Evolutionary conservation across 2,888 invertebrate species (phyloP).

Genomic region (Archips xylosteana): DNA sequence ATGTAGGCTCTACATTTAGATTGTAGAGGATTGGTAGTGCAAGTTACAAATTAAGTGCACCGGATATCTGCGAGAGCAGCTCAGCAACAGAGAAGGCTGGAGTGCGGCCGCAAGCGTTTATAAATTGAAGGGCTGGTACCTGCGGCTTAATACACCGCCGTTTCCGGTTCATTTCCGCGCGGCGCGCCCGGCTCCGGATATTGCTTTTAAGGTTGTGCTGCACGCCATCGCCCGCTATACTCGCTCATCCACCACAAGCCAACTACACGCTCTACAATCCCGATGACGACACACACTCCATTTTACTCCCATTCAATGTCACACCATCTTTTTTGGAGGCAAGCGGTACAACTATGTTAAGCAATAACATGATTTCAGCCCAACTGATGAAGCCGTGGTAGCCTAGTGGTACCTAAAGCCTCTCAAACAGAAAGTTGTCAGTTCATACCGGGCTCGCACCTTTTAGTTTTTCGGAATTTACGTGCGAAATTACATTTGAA

Average conservation of each 20-base stretch:
- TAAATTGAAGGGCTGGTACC: slow-evolving; percentile 86
- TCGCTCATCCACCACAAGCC: slow-evolving; percentile 54
- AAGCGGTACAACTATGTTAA: not conserved
- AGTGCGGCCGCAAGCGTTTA: slow-evolving; percentile 80
- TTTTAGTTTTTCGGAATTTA: no score
- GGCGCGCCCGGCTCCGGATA: slow-evolving; percentile 85
- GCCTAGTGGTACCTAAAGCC: no score
- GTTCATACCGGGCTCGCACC: no score
- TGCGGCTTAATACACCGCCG: slow-evolving; percentile 86
- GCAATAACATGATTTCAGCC: not conserved
- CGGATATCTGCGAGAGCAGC: slow-evolving; percentile 70
- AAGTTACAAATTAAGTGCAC: slow-evolving; percentile 76
- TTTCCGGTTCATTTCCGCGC: slow-evolving; percentile 86
- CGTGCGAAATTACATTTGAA: no score
- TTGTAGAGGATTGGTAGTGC: slow-evolving; percentile 50
- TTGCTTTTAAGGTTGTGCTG: slow-evolving; percentile 85
- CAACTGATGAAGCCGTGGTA: slow-evolving; percentile 4
- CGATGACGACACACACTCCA: slow-evolving; percentile 5
- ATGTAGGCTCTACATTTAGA: not conserved
- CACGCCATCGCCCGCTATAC: slow-evolving; percentile 63
- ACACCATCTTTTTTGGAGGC: not conserved
- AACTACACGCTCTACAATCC: slow-evolving; percentile 34
- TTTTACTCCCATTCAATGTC: not conserved
- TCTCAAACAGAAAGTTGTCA: no score
- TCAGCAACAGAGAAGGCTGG: slow-evolving; percentile 62